Conservation (phyloP, 2,113 vertebrate genomes). For the Silurus glanis region DNA sequence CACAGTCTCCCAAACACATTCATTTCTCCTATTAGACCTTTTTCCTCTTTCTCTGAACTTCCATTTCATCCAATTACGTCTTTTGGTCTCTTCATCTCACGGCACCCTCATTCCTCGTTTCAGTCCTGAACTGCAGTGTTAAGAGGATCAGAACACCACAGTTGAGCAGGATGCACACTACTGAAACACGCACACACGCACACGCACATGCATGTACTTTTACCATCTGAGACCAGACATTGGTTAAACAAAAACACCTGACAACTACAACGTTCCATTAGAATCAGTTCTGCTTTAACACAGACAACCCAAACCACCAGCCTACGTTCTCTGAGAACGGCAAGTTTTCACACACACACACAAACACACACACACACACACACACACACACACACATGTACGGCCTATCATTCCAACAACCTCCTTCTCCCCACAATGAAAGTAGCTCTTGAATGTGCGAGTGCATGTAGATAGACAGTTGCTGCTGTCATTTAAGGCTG, state of each 20-base stretch:
- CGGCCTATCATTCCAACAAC: constrained; percentile 82
- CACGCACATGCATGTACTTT: neutral
- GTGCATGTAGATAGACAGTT: constrained; percentile 69
- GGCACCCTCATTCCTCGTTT: constrained; percentile 18
- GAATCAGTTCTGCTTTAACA: constrained; percentile 42
- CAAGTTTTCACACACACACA: constrained; percentile 54
- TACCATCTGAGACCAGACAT: constrained; percentile 19
- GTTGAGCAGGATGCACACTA: constrained; percentile 10
- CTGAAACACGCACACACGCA: constrained; percentile 19
- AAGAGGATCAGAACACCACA: constrained; percentile 24
- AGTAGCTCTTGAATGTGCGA: constrained; percentile 67
- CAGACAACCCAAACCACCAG: constrained; percentile 34
- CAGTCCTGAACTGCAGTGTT: constrained; percentile 36
- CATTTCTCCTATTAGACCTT: neutral
- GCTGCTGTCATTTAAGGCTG: constrained; percentile 73
- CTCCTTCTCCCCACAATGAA: constrained; percentile 74
- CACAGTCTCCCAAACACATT: constrained; percentile 2
- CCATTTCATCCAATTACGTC: neutral
- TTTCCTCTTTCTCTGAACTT: constrained; percentile 15
- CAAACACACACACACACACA: constrained; percentile 19
- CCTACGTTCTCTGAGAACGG: constrained; percentile 26
- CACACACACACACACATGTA: constrained; percentile 68
- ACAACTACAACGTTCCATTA: constrained; percentile 34
- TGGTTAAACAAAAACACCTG: constrained; percentile 43
- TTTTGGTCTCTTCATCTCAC: neutral